phyloP scores from a whole-genome alignment of 2,797 vertebrate genomes.

The Enteromius radiatus region DNA sequence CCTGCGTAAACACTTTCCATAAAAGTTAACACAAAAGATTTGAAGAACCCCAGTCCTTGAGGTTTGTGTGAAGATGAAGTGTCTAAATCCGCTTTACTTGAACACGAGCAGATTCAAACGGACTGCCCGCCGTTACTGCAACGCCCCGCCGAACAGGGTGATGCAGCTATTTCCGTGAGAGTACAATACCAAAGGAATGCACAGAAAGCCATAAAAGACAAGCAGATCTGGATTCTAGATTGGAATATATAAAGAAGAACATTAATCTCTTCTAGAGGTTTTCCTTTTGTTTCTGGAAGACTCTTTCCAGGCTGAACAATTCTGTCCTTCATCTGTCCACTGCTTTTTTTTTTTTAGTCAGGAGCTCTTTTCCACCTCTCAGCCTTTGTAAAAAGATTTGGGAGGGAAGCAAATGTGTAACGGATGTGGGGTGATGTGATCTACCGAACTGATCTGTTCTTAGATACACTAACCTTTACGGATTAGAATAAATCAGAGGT shows the following conservation, averaged over 20 bases:
- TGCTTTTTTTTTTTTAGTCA: constrained; percentile 53
- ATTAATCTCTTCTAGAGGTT: constrained; percentile 78
- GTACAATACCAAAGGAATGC: constrained; percentile 75
- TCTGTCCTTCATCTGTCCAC: constrained; percentile 67
- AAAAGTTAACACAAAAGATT: constrained; percentile 76
- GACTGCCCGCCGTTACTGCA: constrained; percentile 53
- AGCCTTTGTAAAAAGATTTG: constrained; percentile 50
- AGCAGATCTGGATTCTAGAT: constrained; percentile 80
- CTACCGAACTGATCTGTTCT: constrained; percentile 80
- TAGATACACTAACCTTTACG: constrained; percentile 74
- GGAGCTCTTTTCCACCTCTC: constrained; percentile 55
- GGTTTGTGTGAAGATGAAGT: constrained; percentile 73
- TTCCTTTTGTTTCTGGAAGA: constrained; percentile 62
- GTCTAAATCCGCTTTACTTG: constrained; percentile 66
- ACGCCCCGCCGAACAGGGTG: constrained; percentile 62
- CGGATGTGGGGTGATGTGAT: constrained; percentile 76
- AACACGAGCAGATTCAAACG: constrained; percentile 63
- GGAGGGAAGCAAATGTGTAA: constrained; percentile 64
- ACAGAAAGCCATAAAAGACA: constrained; percentile 68
- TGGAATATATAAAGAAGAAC: constrained; percentile 69
- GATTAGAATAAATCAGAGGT: constrained; percentile 78
- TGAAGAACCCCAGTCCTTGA: constrained; percentile 69
- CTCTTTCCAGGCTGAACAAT: constrained; percentile 39
- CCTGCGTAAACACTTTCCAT: constrained; percentile 81
- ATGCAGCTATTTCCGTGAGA: constrained; percentile 75